These are phyloP conservation scores for Gasteruption jaculator DNA, from an alignment of 2,888 invertebrate species.

Conservation along the genomic window DNA sequence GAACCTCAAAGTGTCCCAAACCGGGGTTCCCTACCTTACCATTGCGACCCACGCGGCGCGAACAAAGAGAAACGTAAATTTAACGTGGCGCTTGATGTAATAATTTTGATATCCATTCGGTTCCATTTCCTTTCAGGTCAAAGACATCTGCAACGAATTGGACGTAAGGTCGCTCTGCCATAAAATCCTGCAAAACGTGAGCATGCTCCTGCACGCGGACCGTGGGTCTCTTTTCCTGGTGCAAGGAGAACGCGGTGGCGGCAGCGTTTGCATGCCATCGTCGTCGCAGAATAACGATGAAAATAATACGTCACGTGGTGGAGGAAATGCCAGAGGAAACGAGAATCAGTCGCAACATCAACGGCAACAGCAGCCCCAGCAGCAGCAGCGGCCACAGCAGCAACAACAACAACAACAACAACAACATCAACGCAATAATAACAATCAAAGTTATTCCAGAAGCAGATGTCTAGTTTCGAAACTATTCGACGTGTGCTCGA, in stretches of 20 bases:
- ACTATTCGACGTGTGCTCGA: conserved; percentile 91
- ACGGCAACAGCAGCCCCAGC: conserved; percentile 14
- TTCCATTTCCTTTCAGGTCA: conserved; percentile 64
- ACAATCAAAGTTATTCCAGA: conserved; percentile 33
- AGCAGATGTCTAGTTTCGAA: conserved; percentile 83
- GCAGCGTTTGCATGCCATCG: conserved; percentile 45
- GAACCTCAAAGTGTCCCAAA: too few species aligned
- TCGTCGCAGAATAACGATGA: conserved; percentile 38
- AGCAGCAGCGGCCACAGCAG: conserved; percentile 7
- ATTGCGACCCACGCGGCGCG: too few species aligned
- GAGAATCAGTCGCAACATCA: conserved; percentile 21
- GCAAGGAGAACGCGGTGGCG: conserved; percentile 61
- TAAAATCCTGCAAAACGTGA: conserved; percentile 94
- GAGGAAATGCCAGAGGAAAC: conserved; percentile 16
- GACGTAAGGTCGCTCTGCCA: conserved; percentile 91
- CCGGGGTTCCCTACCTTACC: too few species aligned
- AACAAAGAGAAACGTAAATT: too few species aligned
- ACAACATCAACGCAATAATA: conserved; percentile 9
- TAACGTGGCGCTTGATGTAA: too few species aligned
- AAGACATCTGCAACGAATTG: conserved; percentile 94
- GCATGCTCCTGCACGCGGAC: conserved; percentile 86
- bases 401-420: conserved; percentile 3
- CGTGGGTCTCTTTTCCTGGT: conserved; percentile 89
- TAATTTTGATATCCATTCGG: too few species aligned
- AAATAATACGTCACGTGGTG: conserved; percentile 16